Conservation (phyloP, 2,888 invertebrate genomes). For the Chrysodeixis includens region DNA sequence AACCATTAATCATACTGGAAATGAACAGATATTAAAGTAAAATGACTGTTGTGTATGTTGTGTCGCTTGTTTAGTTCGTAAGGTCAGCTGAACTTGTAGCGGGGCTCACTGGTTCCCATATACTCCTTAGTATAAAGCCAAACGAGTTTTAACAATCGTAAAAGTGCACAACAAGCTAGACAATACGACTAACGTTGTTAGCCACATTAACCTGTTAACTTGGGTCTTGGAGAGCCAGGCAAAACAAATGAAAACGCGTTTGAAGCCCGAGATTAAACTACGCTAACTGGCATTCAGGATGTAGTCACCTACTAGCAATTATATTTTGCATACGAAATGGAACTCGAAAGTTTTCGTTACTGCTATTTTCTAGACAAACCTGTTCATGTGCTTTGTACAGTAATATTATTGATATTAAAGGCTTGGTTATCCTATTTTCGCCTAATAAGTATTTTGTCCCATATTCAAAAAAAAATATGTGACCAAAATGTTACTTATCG, state of each 20-base stretch:
- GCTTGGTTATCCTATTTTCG: background rate
- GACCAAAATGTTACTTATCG: too few relatives aligned
- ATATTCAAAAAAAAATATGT: too few relatives aligned
- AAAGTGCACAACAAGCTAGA: background rate
- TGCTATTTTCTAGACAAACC: background rate
- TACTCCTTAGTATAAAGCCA: background rate
- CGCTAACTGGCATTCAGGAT: background rate
- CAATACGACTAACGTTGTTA: background rate
- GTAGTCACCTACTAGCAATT: constrained; percentile 13
- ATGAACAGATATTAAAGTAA: constrained; percentile 26
- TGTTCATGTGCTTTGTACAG: too few relatives aligned
- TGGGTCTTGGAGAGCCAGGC: background rate
- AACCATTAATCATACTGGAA: constrained; percentile 40
- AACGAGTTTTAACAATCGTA: background rate
- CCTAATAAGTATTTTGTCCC: too few relatives aligned
- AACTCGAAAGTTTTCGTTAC: constrained; percentile 23
- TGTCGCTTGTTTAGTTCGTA: background rate
- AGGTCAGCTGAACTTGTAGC: constrained; percentile 7
- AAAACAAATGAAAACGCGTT: constrained; percentile 9
- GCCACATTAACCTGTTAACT: background rate
- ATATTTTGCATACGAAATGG: constrained; percentile 21
- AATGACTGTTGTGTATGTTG: background rate
- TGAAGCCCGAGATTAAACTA: constrained; percentile 18
- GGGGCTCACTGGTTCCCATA: background rate
- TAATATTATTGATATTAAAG: too few relatives aligned